Evolutionary conservation across 2,888 invertebrate species (phyloP), one percentile per base, ranked within the genome.

Genomic region (Zootermopsis nevadensis): DNA sequence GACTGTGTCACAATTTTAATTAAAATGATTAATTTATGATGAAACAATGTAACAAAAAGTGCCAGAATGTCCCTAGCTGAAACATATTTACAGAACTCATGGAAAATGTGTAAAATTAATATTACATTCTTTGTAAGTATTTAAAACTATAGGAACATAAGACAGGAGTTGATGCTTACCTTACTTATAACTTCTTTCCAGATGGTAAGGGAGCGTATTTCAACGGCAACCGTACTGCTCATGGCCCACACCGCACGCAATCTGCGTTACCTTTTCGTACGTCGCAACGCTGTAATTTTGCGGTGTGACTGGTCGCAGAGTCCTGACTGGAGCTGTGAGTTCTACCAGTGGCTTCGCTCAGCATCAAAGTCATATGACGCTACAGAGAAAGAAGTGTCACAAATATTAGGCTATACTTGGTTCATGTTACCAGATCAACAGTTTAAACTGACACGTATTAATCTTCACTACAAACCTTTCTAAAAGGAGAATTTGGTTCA

Each of bases 121-220:
- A 42, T 42, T 42, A 19, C 15, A 48, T 48, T 48, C 19, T 48
- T 48, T 19, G 3, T 1, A 15, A 3, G 19, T 48, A 19, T 19
- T 19, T 48, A 48, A 1, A 48, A 48, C 19, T 48, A 48, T 19
- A 48, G 4, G 12, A 42, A 42, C 38, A 42, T 42, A 19, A 19
- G 48, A 48, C 19, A 0, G 19, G 19, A 48, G 48, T 48, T 48
- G 19, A 48, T 8, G 48, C 48, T 48, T 48, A 48, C 48, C 48
- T 48, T 48, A 15, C 19, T 6, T 48, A 19, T 19, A 15, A 48
- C 15, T 48, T 48, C 48, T 48, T 79, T 85, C 84, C 87, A 95
- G 95, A 90, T 94, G 86, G 91, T 95, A 38, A 92, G 95, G 12
- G 96, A 96, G 88, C 91, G 94, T 87, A 91, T 97, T 83, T 96